Evolutionary conservation across 2,888 invertebrate species (phyloP).

Genomic region (Dusona sp.): DNA sequence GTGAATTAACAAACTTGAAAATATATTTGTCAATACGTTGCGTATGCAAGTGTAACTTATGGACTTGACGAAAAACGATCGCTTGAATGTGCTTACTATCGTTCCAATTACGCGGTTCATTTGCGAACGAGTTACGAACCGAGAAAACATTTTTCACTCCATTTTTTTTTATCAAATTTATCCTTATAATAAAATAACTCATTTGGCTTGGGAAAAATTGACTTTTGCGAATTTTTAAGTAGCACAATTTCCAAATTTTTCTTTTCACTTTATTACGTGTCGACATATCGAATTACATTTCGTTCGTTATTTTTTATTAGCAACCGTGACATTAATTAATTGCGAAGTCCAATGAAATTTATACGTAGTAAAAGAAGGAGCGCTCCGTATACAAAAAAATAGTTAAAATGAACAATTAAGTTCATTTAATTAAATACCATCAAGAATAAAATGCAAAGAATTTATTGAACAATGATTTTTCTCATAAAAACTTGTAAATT

Average conservation of each 20-base stretch:
- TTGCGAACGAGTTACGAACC: conserved; percentile 15
- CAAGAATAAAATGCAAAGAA: background rate
- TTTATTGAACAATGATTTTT: background rate
- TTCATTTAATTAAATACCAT: background rate
- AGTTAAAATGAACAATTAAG: background rate
- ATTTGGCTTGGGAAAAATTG: background rate
- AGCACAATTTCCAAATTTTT: background rate
- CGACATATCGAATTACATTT: background rate
- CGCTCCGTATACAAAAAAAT: background rate
- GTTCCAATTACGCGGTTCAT: conserved; percentile 33
- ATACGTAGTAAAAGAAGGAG: background rate
- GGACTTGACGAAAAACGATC: conserved; percentile 15
- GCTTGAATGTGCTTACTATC: background rate
- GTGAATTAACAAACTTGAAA: conserved; percentile 21
- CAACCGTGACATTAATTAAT: background rate
- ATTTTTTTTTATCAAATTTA: background rate
- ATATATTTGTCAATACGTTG: conserved; percentile 10
- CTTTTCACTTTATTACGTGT: background rate
- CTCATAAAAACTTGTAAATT: background rate
- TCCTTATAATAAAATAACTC: background rate
- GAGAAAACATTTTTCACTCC: background rate
- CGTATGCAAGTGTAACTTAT: background rate
- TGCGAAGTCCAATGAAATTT: background rate
- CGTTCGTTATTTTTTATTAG: background rate
- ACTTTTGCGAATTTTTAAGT: background rate